Conservation (phyloP, 92 coral and sea anemone species). For the Zoanthus sansibaricus region DNA sequence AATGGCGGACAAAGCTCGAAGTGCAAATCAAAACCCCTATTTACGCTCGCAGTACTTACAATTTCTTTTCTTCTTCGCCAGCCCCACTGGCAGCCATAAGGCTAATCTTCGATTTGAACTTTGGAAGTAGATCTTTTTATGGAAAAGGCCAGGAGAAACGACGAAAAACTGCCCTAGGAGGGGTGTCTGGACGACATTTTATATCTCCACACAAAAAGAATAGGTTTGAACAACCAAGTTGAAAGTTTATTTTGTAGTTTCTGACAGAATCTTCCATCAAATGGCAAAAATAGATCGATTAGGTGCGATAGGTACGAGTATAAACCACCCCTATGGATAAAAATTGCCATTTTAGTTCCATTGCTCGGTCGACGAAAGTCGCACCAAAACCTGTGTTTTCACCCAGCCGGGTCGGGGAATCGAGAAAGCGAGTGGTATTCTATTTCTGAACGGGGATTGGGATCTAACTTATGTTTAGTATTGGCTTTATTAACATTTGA, state of each 20-base stretch:
- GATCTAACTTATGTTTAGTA: slow-evolving; percentile 6
- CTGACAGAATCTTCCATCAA: not conserved
- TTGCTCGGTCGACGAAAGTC: not conserved
- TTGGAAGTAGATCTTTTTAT: not conserved
- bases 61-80: slow-evolving; percentile 22
- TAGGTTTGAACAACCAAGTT: not conserved
- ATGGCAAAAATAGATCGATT: not conserved
- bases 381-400: not conserved
- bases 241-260: slow-evolving; percentile 2
- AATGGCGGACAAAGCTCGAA: slow-evolving; percentile 10
- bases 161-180: slow-evolving; percentile 2
- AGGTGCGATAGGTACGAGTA: not conserved
- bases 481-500: not conserved
- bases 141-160: slow-evolving; percentile 7
- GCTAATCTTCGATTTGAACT: slow-evolving; percentile 3
- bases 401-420: slow-evolving; percentile 3
- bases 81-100: slow-evolving; percentile 20
- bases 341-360: slow-evolving; percentile 17
- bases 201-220: not conserved
- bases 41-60: slow-evolving; percentile 22
- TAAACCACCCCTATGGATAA: slow-evolving; percentile 22
- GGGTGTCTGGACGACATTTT: slow-evolving; percentile 6
- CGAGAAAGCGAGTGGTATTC: slow-evolving; percentile 6
- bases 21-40: slow-evolving; percentile 17
- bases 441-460: not conserved